Evolutionary conservation across 2,113 vertebrate species (phyloP).

Genomic region (Monopterus albus): DNA sequence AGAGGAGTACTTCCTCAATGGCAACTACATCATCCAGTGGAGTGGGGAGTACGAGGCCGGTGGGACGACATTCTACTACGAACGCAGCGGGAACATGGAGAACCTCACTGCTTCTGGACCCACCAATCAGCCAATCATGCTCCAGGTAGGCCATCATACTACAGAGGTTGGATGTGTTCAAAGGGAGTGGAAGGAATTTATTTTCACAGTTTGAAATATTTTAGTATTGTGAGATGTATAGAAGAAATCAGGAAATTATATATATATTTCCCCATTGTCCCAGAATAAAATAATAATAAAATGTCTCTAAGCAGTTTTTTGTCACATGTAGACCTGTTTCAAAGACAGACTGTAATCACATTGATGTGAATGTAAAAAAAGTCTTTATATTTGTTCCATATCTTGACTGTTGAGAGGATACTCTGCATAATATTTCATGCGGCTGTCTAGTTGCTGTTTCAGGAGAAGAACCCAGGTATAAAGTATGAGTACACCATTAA

Average conservation of each 20-base stretch:
- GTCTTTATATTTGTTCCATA: not conserved
- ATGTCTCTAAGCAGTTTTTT: too few relatives aligned
- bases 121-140: constrained; percentile 90
- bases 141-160: constrained; percentile 88
- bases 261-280: too few relatives aligned
- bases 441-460: constrained; percentile 89
- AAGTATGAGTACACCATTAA: constrained; percentile 91
- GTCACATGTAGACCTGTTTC: too few relatives aligned
- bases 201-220: not conserved
- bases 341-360: too few relatives aligned
- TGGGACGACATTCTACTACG: constrained; percentile 91
- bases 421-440: not conserved
- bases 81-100: constrained; percentile 92
- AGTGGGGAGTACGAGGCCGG: constrained; percentile 95
- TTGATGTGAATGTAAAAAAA: not conserved
- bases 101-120: constrained; percentile 94
- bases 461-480: constrained; percentile 93
- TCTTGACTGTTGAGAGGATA: not conserved
- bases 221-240: not conserved
- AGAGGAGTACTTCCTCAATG: constrained; percentile 94
- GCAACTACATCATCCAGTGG: constrained; percentile 98
- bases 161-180: not conserved
- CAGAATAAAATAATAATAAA: too few relatives aligned
- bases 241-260: not conserved
- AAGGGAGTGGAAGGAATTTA: not conserved